These are phyloP conservation scores for Crotalus helleri DNA, from an alignment of 2,113 vertebrate species.

Conservation along the genomic window DNA sequence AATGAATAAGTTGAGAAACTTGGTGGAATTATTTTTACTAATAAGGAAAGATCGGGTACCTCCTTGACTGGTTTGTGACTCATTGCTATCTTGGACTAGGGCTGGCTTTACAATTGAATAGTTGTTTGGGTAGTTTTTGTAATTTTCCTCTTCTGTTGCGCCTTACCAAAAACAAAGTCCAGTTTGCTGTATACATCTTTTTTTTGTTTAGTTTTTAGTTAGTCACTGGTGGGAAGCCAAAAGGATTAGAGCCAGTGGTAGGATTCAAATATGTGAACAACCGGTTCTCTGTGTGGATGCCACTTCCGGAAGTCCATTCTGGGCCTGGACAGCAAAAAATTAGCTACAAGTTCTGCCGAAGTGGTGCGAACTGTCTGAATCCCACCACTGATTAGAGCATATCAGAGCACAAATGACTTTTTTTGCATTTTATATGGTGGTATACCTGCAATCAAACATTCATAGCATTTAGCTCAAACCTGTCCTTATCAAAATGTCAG, in stretches of 20 bases:
- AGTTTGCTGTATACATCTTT: background rate
- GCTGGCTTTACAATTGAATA: background rate
- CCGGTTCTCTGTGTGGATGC: no score
- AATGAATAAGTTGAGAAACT: conserved; percentile 15
- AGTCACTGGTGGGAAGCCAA: conserved; percentile 2
- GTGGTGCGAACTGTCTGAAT: no score
- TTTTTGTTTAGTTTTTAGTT: conserved; percentile 12
- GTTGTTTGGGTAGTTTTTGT: background rate
- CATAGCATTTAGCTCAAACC: background rate
- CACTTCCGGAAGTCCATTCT: no score
- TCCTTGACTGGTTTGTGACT: conserved; percentile 3
- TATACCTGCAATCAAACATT: conserved; percentile 1
- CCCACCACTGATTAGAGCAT: no score
- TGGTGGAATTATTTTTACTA: conserved; percentile 29
- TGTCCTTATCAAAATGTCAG: background rate
- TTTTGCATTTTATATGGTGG: background rate
- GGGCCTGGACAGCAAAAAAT: no score
- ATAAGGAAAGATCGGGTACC: conserved; percentile 35
- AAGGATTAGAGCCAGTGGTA: background rate
- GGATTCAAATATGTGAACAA: no score
- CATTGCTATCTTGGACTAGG: background rate
- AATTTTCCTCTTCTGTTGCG: background rate
- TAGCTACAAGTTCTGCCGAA: no score
- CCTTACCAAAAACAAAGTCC: conserved; percentile 9
- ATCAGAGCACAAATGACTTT: background rate